phyloP scores from a whole-genome alignment of 1,140 invertebrate genomes.

The Portunus trituberculatus region DNA sequence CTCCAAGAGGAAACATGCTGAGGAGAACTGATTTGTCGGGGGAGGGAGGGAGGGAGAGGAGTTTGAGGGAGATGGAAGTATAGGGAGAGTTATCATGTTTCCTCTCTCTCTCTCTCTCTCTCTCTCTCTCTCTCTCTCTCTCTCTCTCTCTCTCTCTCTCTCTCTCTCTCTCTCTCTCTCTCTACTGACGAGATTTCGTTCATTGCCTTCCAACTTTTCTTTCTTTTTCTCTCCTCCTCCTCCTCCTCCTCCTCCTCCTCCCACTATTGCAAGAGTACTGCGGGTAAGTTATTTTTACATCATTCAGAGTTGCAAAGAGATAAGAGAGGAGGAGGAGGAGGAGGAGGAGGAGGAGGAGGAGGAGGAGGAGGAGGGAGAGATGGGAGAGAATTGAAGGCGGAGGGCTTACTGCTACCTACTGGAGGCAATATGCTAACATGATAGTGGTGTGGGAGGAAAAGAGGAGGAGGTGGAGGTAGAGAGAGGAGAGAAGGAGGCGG shows the following conservation, averaged over 20 bases:
- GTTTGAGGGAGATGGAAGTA: not conserved
- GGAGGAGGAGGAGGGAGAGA: not conserved
- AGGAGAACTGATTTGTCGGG: not conserved
- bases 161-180: not conserved
- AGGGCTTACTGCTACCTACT: not conserved
- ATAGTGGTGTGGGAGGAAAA: no score
- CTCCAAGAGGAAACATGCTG: not conserved
- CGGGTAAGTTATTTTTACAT: constrained; percentile 10
- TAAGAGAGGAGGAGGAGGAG: not conserved
- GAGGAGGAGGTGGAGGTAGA: not conserved
- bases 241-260: not conserved
- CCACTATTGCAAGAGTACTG: not conserved
- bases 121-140: not conserved
- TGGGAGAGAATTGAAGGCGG: not conserved
- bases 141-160: not conserved
- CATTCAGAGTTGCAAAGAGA: not conserved
- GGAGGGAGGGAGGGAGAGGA: not conserved
- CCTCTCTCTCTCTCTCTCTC: not conserved
- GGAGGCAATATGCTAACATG: not conserved
- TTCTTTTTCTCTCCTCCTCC: not conserved
- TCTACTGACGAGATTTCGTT: not conserved
- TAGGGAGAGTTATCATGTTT: not conserved
- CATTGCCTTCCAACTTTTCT: not conserved
- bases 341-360: no score
- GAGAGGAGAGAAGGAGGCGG: not conserved